Conservation (phyloP, 2,888 invertebrate genomes). For the Cordilura impudica region DNA sequence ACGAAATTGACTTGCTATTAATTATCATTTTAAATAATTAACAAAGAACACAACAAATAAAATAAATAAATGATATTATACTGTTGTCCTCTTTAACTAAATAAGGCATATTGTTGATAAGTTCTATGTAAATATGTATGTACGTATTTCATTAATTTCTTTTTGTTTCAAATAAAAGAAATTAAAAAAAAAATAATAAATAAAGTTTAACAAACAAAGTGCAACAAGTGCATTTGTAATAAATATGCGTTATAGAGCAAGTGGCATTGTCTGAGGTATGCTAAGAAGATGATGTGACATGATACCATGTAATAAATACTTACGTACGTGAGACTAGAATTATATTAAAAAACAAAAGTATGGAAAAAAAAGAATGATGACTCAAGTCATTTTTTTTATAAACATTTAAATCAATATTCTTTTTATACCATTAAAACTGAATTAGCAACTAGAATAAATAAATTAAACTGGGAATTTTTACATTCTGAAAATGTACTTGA, state of each 20-base stretch:
- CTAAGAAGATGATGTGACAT: neutral
- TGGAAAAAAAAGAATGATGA: neutral
- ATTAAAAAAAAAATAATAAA: neutral
- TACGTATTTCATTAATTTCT: neutral
- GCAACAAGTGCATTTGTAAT: constrained; percentile 44
- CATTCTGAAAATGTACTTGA: neutral
- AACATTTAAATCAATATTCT: neutral
- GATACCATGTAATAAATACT: neutral
- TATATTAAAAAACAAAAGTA: neutral
- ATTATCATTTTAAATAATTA: neutral
- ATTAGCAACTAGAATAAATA: neutral
- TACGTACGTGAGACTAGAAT: neutral
- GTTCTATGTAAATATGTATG: neutral
- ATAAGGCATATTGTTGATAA: neutral
- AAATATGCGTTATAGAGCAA: neutral
- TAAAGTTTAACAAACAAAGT: constrained; percentile 32
- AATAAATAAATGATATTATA: neutral
- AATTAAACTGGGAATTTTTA: neutral
- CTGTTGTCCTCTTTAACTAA: neutral
- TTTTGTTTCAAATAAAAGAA: neutral
- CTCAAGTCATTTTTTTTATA: neutral
- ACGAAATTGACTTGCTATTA: neutral
- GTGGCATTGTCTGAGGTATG: neutral
- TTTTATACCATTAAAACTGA: neutral
- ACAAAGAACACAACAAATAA: neutral